A percentile compares a stretch with the other conserved stretches of the same genome.
These are phyloP conservation scores for Tauraco hartlaubi DNA, from an alignment of 2,797 vertebrate genomes.

Conservation along the genomic window DNA sequence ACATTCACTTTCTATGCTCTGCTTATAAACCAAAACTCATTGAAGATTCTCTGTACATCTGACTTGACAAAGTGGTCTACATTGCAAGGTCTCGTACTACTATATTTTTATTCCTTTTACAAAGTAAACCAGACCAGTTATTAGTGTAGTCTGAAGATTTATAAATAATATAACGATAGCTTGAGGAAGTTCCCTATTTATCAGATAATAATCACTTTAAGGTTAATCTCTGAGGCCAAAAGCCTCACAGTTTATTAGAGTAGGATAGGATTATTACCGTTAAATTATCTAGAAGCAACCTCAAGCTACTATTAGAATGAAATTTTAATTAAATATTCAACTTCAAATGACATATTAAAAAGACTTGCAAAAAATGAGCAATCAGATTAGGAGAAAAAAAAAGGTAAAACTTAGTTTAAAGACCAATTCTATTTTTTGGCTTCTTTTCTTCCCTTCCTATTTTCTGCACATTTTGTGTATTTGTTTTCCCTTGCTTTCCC, in stretches of 20 bases:
- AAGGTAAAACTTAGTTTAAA: neutral
- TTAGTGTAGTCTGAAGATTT: neutral
- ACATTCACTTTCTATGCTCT: neutral
- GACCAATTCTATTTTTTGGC: neutral
- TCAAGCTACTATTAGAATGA: neutral
- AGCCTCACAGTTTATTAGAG: neutral
- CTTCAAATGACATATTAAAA: conserved; percentile 10
- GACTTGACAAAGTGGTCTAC: neutral
- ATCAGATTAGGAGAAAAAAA: neutral
- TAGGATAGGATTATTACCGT: neutral
- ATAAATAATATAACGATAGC: neutral
- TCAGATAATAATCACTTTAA: neutral
- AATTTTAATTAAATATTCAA: conserved; percentile 33
- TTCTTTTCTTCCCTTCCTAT: neutral
- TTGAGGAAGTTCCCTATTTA: neutral
- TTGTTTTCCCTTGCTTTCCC: neutral
- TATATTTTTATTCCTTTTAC: neutral
- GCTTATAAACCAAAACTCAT: neutral
- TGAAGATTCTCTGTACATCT: neutral
- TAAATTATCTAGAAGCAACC: conserved; percentile 15
- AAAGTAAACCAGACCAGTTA: neutral
- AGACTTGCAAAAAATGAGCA: neutral
- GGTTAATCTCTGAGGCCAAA: neutral
- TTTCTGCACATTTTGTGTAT: neutral
- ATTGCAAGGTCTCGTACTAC: neutral